These are phyloP conservation scores for Pholis gunnellus DNA, from an alignment of 2,113 vertebrate genomes.

Conservation along the genomic window DNA sequence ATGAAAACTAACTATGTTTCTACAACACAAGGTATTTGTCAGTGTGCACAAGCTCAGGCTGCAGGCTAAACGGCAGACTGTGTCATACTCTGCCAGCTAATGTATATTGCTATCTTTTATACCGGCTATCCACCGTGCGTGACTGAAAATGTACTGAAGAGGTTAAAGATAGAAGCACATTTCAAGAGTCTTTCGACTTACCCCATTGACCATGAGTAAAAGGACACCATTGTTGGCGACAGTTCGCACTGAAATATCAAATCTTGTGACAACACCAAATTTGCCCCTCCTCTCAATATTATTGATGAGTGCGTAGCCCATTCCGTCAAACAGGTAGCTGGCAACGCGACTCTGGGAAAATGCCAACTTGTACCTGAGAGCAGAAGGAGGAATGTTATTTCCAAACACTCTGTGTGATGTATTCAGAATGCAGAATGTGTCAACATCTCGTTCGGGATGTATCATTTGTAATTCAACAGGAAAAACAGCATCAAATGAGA, in stretches of 20 bases:
- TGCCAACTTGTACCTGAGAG: slow-evolving; percentile 91
- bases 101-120: neutral
- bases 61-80: neutral
- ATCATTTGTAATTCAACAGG: neutral
- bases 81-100: neutral
- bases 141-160: no score
- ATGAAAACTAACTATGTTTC: neutral
- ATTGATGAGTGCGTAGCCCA: slow-evolving; percentile 91
- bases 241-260: slow-evolving; percentile 95
- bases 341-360: slow-evolving; percentile 95
- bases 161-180: no score
- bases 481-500: neutral
- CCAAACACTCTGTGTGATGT: neutral
- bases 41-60: neutral
- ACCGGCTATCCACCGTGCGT: neutral
- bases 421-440: neutral
- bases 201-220: slow-evolving; percentile 93
- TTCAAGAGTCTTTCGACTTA: slow-evolving; percentile 73
- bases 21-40: neutral
- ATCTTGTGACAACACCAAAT: slow-evolving; percentile 91
- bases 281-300: slow-evolving; percentile 90
- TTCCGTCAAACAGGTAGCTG: slow-evolving; percentile 97
- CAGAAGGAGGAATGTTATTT: slow-evolving; percentile 1
- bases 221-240: slow-evolving; percentile 90
- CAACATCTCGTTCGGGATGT: neutral